A percentile compares a stretch with the other conserved stretches of the same genome.
Evolutionary conservation across 2,113 vertebrate species (phyloP).

Genomic region (Danionella cerebrum): DNA sequence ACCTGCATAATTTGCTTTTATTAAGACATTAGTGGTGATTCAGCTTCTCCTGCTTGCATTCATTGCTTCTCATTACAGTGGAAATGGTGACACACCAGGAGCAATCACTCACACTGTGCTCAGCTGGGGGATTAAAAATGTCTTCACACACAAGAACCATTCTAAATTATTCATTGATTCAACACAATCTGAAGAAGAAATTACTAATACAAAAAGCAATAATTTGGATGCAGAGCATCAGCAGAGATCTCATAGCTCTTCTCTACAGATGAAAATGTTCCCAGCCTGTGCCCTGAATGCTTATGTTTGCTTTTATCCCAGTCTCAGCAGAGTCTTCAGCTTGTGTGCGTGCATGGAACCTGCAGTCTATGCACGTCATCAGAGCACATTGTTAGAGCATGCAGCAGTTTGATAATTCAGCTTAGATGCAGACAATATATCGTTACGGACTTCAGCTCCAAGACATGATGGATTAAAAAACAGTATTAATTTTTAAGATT

Average conservation of each 20-base stretch:
- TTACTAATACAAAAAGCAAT: neutral
- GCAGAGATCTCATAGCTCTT: neutral
- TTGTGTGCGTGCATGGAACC: neutral
- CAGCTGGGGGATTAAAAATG: neutral
- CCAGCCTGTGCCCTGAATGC: neutral
- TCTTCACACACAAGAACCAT: neutral
- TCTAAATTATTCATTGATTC: neutral
- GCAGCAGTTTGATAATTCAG: neutral
- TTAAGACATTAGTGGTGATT: neutral
- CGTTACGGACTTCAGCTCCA: no score
- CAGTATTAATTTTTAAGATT: no score
- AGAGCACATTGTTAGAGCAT: neutral
- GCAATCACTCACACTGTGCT: neutral
- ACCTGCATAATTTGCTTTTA: neutral
- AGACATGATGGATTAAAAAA: no score
- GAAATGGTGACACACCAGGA: neutral
- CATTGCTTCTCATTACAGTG: neutral
- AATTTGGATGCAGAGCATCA: neutral
- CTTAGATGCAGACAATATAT: neutral
- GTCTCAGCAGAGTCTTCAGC: slow-evolving; percentile 6
- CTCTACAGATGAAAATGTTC: slow-evolving; percentile 19
- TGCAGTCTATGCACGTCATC: slow-evolving; percentile 28
- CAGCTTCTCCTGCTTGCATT: neutral
- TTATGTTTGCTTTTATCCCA: neutral
- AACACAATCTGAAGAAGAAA: neutral